Base-by-base conservation (phyloP, 2,113 vertebrate species). In the Pteruthius melanotis region DNA sequence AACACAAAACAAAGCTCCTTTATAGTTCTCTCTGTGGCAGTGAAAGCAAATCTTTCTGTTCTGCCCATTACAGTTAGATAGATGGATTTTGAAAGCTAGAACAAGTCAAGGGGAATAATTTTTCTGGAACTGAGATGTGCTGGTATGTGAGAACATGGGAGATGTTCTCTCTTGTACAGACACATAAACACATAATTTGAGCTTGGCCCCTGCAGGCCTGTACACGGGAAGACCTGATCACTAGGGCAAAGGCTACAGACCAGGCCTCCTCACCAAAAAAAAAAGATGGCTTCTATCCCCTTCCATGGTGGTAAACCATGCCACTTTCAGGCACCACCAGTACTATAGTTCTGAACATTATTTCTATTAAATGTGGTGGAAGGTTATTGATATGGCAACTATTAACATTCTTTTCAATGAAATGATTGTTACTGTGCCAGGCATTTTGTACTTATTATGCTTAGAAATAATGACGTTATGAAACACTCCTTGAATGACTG, bases 261-360 rank as follows among this genome's bases (percentile, higher is more conserved):
- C 78, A 61, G 28, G 13, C 45, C 5, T 35, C 18, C 11, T 79
- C 0, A 0, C 50, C 45, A 79, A 33, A 69, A 3, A 42, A 42
- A 45, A 54, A n/a, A 19, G 6, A 21, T 24, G 9, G 8, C 9
- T 79, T 68, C 66, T 79, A 23, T 13, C 10, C 42, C 30, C 15
- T 85, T 71, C 13, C 7, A 18, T 6, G 0, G 19, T 63, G 20
- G 9, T 31, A n/a, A 82, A 5, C 13, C 2, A 5, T 15, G 10
- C 5, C 18, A 35, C 65, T 89, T 89, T 77, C 37, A 87, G 44
- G 71, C 35, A 45, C 17, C 9, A 33, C 3, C 50, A 31, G 33
- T 44, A 37, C 39, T 61, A 8, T 2, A 47, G 17, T 61, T 31
- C 40, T 80, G 45, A 69, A 65, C 7, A n/a, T 31, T 57, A 40